Base-by-base conservation (phyloP, 2,888 invertebrate species). In the Amphimallon solstitiale region DNA sequence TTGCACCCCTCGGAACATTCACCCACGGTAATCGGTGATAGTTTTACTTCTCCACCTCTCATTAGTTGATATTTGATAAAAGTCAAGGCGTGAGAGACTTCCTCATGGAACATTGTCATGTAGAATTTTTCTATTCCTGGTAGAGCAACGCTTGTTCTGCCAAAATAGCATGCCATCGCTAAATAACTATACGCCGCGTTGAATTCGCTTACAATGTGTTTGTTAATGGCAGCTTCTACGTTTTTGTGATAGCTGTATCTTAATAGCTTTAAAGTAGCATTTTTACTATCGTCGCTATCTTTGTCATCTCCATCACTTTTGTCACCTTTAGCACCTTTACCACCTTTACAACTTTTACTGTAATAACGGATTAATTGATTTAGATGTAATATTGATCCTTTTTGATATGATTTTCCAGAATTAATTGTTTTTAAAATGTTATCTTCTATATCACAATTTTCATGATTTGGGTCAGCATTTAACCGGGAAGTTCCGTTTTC, bases 101-200 rank as follows among this genome's bases (percentile, higher is more conserved):
- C 86, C 69, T 86, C 86, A 12, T 81, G 66, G 71, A 84, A 83
- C 85, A 86, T 85, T 69, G 80, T 79, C 70, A 79, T 80, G 68
- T 85, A 86, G 71, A 80, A 85, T 10, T 82, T 78, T 49, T 80
- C 77, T 67, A 79, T 80, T 2, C 83, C 83, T 9, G 83, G 81
- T 29, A 85, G 73, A 15, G 84, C 82, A 51, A 85, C 77, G 29
- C 84, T 82, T 0, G 80, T 82, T 46, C 83, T 76, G 10, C 84
- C 84, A 67, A 85, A 85, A 75, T 82, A 84, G 65, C 79, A 75
- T 79, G 88, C 85, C 87, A 90, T 87, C 7, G 87, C 85, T 69
- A 89, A 78, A 77, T 90, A 90, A 52, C 84, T 82, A 76, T 87
- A 88, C 70, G 85, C 85, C 14, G 89, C 88, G 69, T 85, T 84